These are phyloP conservation scores for Poeciliopsis turrubarensis DNA, from an alignment of 2,113 vertebrate genomes.

Conservation along the genomic window DNA sequence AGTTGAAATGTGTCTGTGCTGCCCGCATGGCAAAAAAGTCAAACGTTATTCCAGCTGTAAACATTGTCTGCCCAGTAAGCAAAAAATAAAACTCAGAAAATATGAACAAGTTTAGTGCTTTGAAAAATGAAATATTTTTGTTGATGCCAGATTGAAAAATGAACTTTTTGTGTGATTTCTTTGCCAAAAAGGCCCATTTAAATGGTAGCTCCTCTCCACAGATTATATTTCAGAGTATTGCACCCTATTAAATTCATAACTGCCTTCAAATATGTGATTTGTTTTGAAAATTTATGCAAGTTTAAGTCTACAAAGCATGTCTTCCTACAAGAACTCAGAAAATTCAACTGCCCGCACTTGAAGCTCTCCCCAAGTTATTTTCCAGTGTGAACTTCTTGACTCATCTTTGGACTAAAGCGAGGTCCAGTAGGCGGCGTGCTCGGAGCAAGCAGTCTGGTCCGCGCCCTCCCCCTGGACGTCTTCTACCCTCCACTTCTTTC, in stretches of 20 bases:
- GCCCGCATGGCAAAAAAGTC: too few relatives aligned
- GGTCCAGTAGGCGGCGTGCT: conserved; percentile 74
- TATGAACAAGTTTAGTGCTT: background rate
- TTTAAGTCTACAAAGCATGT: background rate
- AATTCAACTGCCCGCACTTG: background rate
- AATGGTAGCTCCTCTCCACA: background rate
- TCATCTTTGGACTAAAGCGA: conserved; percentile 30
- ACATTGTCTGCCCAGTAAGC: too few relatives aligned
- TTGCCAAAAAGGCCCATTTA: background rate
- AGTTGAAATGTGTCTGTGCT: background rate
- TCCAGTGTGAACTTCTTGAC: background rate
- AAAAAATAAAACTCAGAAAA: too few relatives aligned
- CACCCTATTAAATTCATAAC: background rate
- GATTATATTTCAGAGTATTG: background rate
- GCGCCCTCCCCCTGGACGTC: conserved; percentile 42
- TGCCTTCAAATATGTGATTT: background rate
- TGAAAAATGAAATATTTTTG: background rate
- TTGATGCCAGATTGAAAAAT: background rate
- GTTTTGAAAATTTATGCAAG: background rate
- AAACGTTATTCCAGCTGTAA: too few relatives aligned
- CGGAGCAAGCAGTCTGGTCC: conserved; percentile 51
- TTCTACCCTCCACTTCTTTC: conserved; percentile 47
- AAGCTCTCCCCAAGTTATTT: background rate
- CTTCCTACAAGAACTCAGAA: background rate
- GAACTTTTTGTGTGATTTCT: background rate